Base-by-base conservation (phyloP, 30 jellyfish, hydroid and myxozoan species). In the Chrysaora quinquecirrha region DNA sequence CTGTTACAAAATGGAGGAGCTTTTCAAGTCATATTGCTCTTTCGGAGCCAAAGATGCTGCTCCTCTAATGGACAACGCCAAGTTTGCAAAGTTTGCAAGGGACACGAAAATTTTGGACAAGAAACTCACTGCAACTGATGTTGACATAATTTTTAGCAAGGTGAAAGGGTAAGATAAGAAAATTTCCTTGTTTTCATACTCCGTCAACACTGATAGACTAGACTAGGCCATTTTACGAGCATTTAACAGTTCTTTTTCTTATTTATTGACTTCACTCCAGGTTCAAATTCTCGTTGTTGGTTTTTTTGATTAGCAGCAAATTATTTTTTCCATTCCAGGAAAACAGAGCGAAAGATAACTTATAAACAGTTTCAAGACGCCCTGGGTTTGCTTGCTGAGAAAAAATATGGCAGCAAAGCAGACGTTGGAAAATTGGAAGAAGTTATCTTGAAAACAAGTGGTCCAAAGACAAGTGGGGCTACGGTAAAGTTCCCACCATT, bases 1-100 rank as follows among this genome's bases (percentile, higher is more conserved):
- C 21, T 30, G 19, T 20, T 48, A n/a, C 4, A 84, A 75, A 60
- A 94, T 94, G 99, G 99, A 94, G 62, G 96, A 48, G 27, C 73
- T 94, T n/a, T 94, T 87, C 90, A 94, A 94, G 64, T 87, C 99
- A 10, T 95, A 89, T 66, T 88, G 97, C 80, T 30, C 96, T n/a
- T 95, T 95, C 71, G 97, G 99, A n/a, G 90, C 95, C 52, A 87
- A 83, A 72, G 96, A 80, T 54, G 90, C 85, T 32, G 99, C 83
- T 14, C 96, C 97, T 3, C 52, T 95, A 34, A 95, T 95, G 99
- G 99, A 95, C 88, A 87, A 87, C 48, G 93, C 99, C 0, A 95
- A 95, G 30, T 95, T 88, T 85, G 97, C 99, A n/a, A 95, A 95
- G 56, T 52, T 95, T 33, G 83, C 96, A 1, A 69, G 99, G 64